Evolutionary conservation across 2,888 invertebrate genomes (phyloP).

Genomic region (Cephus nigrinus): DNA sequence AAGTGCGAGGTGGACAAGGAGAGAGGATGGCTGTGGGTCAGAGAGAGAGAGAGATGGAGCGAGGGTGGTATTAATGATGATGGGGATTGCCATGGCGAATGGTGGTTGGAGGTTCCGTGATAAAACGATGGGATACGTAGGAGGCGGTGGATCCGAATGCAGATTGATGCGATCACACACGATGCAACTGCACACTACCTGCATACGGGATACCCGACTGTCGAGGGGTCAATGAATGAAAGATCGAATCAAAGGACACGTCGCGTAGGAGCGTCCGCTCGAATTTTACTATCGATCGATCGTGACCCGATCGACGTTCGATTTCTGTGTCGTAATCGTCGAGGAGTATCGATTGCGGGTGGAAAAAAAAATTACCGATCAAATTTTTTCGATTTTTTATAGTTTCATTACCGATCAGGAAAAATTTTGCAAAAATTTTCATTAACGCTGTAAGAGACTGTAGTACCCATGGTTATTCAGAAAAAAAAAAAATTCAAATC

Average conservation of each 20-base stretch:
- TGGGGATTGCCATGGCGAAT: background rate
- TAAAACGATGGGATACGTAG: constrained; percentile 11
- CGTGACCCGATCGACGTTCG: constrained; percentile 1
- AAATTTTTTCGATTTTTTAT: too few species aligned
- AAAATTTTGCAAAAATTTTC: background rate
- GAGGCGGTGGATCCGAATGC: constrained; percentile 46
- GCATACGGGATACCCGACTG: constrained; percentile 52
- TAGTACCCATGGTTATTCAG: background rate
- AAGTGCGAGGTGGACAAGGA: constrained; percentile 59
- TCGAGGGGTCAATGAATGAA: constrained; percentile 45
- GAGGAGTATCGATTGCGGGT: too few species aligned
- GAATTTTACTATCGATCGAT: constrained; percentile 27
- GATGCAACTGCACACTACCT: constrained; percentile 57
- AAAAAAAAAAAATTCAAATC: background rate
- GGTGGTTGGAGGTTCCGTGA: background rate
- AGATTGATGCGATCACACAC: constrained; percentile 66
- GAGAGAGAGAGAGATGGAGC: background rate
- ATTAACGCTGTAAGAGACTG: background rate
- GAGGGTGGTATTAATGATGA: background rate
- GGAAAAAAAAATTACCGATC: too few species aligned
- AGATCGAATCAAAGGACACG: constrained; percentile 26
- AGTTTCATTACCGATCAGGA: background rate
- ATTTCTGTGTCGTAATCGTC: background rate
- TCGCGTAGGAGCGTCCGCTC: constrained; percentile 14
- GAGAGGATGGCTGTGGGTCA: constrained; percentile 20